Evolutionary conservation across 2,888 invertebrate species (phyloP).

Genomic region (Sipunculus nudus): DNA sequence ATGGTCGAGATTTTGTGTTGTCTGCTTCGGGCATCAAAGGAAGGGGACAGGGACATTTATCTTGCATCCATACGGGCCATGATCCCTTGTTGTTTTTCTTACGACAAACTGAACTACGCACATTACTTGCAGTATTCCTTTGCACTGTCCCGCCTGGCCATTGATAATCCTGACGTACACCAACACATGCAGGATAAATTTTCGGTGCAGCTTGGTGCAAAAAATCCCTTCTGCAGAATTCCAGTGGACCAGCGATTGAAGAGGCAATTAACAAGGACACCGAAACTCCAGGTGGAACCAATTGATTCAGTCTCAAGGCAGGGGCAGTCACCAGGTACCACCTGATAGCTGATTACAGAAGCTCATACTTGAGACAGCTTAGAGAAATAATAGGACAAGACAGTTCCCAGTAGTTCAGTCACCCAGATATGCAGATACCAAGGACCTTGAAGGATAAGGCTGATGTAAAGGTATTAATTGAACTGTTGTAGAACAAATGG

Average conservation of each 20-base stretch:
- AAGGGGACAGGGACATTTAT: slow-evolving; percentile 38
- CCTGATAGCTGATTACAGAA: slow-evolving; percentile 10
- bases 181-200: slow-evolving; percentile 17
- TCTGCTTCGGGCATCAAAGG: slow-evolving; percentile 29
- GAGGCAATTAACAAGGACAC: slow-evolving; percentile 33
- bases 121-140: slow-evolving; percentile 32
- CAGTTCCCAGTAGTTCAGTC: slow-evolving; percentile 15
- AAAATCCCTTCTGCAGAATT: slow-evolving; percentile 18
- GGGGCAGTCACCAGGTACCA: slow-evolving; percentile 5
- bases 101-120: slow-evolving; percentile 42
- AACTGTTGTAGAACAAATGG: slow-evolving; percentile 15
- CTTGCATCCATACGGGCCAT: slow-evolving; percentile 27
- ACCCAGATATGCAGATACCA: slow-evolving; percentile 13
- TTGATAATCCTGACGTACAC: slow-evolving; percentile 24
- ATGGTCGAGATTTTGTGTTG: slow-evolving; percentile 41
- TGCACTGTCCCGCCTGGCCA: slow-evolving; percentile 24
- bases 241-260: slow-evolving; percentile 22
- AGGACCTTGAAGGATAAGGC: slow-evolving; percentile 29
- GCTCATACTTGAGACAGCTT: slow-evolving; percentile 3
- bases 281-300: slow-evolving; percentile 27
- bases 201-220: slow-evolving; percentile 21
- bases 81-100: slow-evolving; percentile 43
- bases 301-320: slow-evolving; percentile 13
- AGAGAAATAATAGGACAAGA: no score
- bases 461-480: slow-evolving; percentile 14